These are phyloP conservation scores for Drosophila trapezifrons DNA, from an alignment of 1,140 invertebrate genomes.

Conservation along the genomic window DNA sequence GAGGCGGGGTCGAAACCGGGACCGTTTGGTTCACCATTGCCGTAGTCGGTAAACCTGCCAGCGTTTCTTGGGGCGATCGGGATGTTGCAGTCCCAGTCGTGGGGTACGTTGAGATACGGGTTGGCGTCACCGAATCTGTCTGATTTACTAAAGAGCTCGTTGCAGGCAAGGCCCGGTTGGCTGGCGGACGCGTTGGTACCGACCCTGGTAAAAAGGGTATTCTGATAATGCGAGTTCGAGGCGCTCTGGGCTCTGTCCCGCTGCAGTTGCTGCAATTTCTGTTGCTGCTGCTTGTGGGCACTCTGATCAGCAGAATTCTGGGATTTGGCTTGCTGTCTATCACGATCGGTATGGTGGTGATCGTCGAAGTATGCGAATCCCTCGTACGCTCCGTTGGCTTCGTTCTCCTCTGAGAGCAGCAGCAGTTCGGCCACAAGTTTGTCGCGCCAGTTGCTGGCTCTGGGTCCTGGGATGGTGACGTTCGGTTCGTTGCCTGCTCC, in stretches of 20 bases:
- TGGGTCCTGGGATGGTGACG: conserved; percentile 8
- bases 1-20: conserved; percentile 66
- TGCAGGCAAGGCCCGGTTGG: conserved; percentile 67
- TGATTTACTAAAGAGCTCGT: conserved; percentile 62
- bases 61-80: conserved; percentile 42
- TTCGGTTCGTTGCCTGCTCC: conserved; percentile 5
- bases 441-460: conserved; percentile 40
- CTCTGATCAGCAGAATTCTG: conserved; percentile 73
- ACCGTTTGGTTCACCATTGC: conserved; percentile 68
- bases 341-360: conserved; percentile 68
- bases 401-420: conserved; percentile 63
- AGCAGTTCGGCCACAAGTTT: conserved; percentile 53
- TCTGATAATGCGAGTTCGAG: conserved; percentile 75
- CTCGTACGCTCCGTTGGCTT: conserved; percentile 54
- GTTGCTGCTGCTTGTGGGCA: conserved; percentile 47
- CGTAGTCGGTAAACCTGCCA: conserved; percentile 50
- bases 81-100: conserved; percentile 65
- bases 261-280: conserved; percentile 31
- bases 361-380: conserved; percentile 46
- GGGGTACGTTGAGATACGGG: conserved; percentile 54
- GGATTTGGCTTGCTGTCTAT: conserved; percentile 69
- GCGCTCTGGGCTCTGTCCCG: conserved; percentile 64
- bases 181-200: conserved; percentile 63
- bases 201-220: conserved; percentile 84
- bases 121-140: conserved; percentile 63